Evolutionary conservation across 2,797 vertebrate genomes (phyloP), one percentile per base, ranked within the genome.

Genomic region (Microtus californicus): DNA sequence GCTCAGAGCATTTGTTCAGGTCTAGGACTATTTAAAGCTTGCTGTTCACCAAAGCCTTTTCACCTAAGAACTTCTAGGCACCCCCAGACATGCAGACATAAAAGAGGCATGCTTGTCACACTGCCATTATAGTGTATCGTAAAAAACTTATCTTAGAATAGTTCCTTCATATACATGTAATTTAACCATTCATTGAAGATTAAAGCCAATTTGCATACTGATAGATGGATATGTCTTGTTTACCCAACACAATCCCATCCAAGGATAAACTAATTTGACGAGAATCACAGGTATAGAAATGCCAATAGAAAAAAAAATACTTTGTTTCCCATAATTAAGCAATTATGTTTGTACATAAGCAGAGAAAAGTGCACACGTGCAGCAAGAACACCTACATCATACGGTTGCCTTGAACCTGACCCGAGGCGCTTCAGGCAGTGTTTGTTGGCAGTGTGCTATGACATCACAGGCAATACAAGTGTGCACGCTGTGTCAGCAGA

Each of bases 191-290:
- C 63, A 76, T 65, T 78, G 74, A 17, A 4, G 40, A 48, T 12
- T 14, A 78, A 89, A 78, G 40, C 13, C 48, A n/a, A 78, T 78
- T 78, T 89, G 59, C 74, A n/a, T 65, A 37, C 15, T 7, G 5
- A 59, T 59, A 61, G 69, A 59, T 43, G 27, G 56, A 74, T 59
- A 40, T 29, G 69, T 27, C 43, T 74, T 74, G 69, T 88, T 59
- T 74, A 54, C n/a, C 73, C 43, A n/a, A 48, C 7, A 89, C 13
- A 78, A 63, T 87, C 40, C 40, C 77, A n/a, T 29, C 40, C 73
- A 78, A 89, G 74, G 40, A n/a, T 65, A 78, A 48, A 78, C 17
- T 78, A 48, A 89, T 63, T 63, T 65, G 56, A 89, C 11, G 43
- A 85, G 61, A 74, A 40, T 59, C 40, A 29, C 40, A 29, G 73